phyloP scores from a whole-genome alignment of 2,113 vertebrate species.

The Thomomys bottae region DNA sequence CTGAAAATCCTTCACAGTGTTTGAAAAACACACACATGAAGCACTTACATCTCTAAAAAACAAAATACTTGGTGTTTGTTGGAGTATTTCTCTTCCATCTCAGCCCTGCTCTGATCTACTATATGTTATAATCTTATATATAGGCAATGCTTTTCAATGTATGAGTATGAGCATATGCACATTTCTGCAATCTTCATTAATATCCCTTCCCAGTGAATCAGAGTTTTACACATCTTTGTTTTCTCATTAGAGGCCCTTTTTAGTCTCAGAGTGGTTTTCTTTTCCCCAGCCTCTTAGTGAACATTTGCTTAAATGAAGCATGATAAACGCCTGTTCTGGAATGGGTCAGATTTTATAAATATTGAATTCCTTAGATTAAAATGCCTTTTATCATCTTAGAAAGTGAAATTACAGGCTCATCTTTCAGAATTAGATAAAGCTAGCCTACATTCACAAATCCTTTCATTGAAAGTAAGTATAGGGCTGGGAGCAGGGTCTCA shows the following conservation, averaged over 20 bases:
- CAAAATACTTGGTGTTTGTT: neutral
- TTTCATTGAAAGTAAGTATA: neutral
- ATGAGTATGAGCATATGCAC: neutral
- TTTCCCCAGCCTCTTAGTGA: constrained; percentile 60
- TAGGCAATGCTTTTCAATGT: neutral
- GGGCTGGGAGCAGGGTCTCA: no score
- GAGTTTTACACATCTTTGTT: constrained; percentile 30
- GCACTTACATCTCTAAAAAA: neutral
- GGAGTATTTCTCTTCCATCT: neutral
- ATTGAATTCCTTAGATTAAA: constrained; percentile 42
- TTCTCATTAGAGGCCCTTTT: constrained; percentile 39
- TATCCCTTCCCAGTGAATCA: neutral
- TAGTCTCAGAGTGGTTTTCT: constrained; percentile 46
- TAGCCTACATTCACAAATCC: neutral
- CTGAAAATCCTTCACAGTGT: neutral
- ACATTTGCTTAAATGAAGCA: constrained; percentile 62
- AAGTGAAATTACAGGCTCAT: constrained; percentile 58
- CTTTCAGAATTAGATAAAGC: constrained; percentile 61
- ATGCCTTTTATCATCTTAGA: constrained; percentile 25
- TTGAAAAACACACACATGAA: neutral
- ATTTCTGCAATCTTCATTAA: constrained; percentile 1
- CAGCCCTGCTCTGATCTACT: neutral
- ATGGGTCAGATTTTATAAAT: constrained; percentile 67
- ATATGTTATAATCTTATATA: neutral
- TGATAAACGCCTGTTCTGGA: constrained; percentile 65